phyloP scores from a whole-genome alignment of 2,113 vertebrate species.

The Manacus vitellinus region DNA sequence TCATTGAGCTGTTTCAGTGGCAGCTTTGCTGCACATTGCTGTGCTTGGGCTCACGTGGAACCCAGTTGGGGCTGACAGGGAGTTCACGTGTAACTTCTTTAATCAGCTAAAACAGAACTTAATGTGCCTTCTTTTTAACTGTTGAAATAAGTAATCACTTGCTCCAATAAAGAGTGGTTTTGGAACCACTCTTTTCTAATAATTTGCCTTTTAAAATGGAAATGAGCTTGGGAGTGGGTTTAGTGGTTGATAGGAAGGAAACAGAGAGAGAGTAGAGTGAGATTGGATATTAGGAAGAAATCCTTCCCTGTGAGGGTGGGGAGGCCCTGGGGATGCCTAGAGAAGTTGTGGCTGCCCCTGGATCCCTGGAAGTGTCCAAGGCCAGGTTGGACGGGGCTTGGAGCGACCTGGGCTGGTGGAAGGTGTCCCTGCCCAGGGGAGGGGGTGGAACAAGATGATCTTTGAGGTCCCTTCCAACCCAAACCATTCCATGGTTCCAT shows the following conservation, averaged over 20 bases:
- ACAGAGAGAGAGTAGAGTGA: neutral
- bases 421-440: neutral
- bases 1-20: neutral
- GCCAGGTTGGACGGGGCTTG: neutral
- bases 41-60: neutral
- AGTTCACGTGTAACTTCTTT: neutral
- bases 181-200: neutral
- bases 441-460: rapidly evolving
- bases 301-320: neutral
- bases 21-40: neutral
- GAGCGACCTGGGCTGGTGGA: neutral
- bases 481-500: too few species aligned
- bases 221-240: neutral
- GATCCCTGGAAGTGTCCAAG: neutral
- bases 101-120: neutral
- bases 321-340: neutral
- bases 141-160: neutral
- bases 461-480: neutral
- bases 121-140: neutral
- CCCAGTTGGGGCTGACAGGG: neutral
- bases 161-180: neutral
- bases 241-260: neutral
- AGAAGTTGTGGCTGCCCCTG: neutral
- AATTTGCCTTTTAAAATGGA: neutral
- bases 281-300: neutral